Evolutionary conservation across 2,797 vertebrate genomes (phyloP), one percentile per base, ranked within the genome.

Genomic region (Apogon hyalosoma): DNA sequence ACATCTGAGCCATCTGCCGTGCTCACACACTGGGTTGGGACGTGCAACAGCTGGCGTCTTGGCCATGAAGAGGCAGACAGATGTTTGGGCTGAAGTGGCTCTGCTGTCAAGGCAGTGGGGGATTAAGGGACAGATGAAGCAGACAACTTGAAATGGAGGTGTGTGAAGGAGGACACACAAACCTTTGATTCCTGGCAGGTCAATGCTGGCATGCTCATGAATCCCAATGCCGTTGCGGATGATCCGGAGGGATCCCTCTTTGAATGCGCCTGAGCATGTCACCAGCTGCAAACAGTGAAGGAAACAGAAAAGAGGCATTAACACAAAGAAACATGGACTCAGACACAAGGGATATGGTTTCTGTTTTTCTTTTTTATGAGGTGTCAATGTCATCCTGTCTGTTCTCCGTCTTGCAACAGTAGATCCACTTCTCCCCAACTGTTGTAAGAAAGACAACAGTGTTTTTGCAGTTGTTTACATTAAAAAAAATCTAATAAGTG

Each of bases 201-300:
- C 98, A 1, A 99, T 99, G 91, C 98, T 99, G 91, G 98, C 98
- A 0, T 99, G 98, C 83, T 99, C 98, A 0, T 99, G 98, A 87
- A 99, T 99, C 48, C 98, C 98, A 11, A 99, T 99, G 73, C 98
- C 98, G 0, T 99, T 99, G 65, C 98, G 95, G 82, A 99, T 99
- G 83, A 99, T 99, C 68, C 98, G 92, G 14, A 99, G 93, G 0
- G 98, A 99, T 40, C 98, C 98, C 82, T 99, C 98, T 70, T 99
- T 99, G 86, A 99, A 99, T 0, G 98, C 98, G 1, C 98, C 98
- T 0, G 98, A 99, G 90, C 98, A 99, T 0, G 98, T 99, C 80
- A 99, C 98, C 85, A 99, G 91, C 98, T 99, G 80, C 59, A 76
- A 47, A 85, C 45, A 82, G 69, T 7, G 85, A 58, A 80, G 31